A percentile compares a stretch with the other conserved stretches of the same genome.
phyloP scores from a whole-genome alignment of 2,888 invertebrate species.

The Rotaria sp. region DNA sequence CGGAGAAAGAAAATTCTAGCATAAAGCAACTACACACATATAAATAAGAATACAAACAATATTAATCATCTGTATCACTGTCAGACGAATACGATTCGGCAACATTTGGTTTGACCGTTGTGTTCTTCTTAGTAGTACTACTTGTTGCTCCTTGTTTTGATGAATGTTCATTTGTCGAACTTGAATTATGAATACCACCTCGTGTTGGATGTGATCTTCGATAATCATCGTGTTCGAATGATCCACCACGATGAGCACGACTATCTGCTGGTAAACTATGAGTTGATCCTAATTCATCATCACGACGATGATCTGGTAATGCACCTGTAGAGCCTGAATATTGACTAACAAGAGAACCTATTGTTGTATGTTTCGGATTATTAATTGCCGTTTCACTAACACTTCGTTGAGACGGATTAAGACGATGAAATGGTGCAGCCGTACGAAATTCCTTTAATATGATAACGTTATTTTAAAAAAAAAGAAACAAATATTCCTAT shows the following conservation, averaged over 20 bases:
- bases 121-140: background rate
- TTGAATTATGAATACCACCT: background rate
- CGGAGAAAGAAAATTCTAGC: background rate
- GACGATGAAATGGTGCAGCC: constrained; percentile 26
- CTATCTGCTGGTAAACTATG: background rate
- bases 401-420: constrained; percentile 27
- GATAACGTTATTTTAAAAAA: too few species aligned
- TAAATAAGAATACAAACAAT: background rate
- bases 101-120: background rate
- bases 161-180: background rate
- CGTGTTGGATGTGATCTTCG: background rate
- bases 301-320: background rate
- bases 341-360: background rate
- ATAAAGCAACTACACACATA: background rate
- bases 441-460: background rate
- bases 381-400: constrained; percentile 11
- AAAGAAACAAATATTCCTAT: too few species aligned
- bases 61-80: background rate
- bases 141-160: background rate
- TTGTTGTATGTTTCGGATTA: background rate
- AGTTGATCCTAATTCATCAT: background rate
- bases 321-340: background rate
- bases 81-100: background rate
- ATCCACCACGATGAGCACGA: background rate
- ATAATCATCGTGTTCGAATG: background rate